These are phyloP conservation scores for Heliocidaris erythrogramma DNA, from an alignment of 35 echinoderm and acorn worm genomes.

Conservation along the genomic window DNA sequence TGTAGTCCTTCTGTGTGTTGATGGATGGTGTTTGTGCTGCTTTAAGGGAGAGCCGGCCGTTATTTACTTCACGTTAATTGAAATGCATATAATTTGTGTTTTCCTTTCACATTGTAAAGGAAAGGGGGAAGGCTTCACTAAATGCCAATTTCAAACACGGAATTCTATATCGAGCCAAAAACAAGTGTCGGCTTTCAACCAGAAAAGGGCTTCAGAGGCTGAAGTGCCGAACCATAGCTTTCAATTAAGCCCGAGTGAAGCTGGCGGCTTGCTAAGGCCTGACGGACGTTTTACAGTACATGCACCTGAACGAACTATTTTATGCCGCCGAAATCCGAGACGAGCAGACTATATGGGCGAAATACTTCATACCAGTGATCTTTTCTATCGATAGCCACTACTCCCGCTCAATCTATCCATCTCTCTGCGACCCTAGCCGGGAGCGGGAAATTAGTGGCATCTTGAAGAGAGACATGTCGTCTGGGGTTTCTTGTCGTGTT, in stretches of 20 bases:
- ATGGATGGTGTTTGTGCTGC: too few species aligned
- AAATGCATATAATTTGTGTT: neutral
- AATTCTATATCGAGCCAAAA: neutral
- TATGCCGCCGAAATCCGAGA: neutral
- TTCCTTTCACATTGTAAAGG: neutral
- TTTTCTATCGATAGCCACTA: neutral
- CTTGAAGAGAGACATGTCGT: neutral
- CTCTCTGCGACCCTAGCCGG: neutral
- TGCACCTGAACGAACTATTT: neutral
- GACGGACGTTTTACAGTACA: neutral
- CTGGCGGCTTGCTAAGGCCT: neutral
- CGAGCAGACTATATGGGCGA: neutral
- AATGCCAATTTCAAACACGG: neutral
- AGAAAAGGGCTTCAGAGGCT: neutral
- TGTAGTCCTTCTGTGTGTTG: neutral
- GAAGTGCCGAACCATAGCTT: neutral
- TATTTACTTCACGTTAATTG: too few species aligned
- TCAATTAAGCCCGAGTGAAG: neutral
- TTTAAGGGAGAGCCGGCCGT: too few species aligned
- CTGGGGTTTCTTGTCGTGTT: neutral
- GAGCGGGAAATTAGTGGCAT: neutral
- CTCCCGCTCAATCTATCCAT: conserved; percentile 7
- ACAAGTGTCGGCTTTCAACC: neutral
- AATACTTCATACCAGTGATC: conserved; percentile 1
- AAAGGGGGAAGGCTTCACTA: neutral